Base-by-base conservation (phyloP, 64 coral and sea anemone genomes). In the Montipora sp. region DNA sequence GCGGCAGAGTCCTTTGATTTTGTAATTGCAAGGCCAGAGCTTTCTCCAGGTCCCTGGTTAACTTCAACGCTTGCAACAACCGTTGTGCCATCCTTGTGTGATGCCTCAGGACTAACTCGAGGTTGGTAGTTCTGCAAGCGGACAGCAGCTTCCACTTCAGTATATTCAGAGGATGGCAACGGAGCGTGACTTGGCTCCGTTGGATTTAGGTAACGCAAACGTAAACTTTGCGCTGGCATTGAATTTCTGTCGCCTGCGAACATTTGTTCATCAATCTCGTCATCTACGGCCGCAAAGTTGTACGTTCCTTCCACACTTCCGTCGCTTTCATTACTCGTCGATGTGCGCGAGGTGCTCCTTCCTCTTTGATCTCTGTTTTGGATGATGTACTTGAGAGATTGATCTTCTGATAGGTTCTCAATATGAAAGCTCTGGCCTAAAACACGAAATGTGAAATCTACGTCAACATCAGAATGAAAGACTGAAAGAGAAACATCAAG, bases 241-340 rank as follows among this genome's bases (percentile, higher is more conserved):
- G 82, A 50, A 43, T 85, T 85, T 13, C 63, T 69, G 65, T 85
- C 82, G 19, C 82, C 65, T 4, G 18, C 82, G 63, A 85, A 85
- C 82, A 85, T 85, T 48, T 47, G 43, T 13, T 70, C 82, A 16
- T 85, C 82, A 22, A 85, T 85, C 19, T 85, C 82, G 65, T 85
- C 82, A 71, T 85, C 82, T 85, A 8, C 44, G 21, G 16, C 61
- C 13, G 82, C 86, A 58, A 92, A 81, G 80, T 92, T 92, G 67
- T 92, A 92, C 7, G 73, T 55, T 11, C 90, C 90, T 7, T 92
- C 90, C 0, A 84, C 3, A 16, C 78, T 92, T 21, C 90, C 90
- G 2, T 92, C 90, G 9, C 90, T 92, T 11, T 75, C 80, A 10
- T 60, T 55, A 5, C 61, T 85, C 65, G 82, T 70, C 6, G 82